These are phyloP conservation scores for Diarsia rubi DNA, from an alignment of 2,888 invertebrate species.

Conservation along the genomic window DNA sequence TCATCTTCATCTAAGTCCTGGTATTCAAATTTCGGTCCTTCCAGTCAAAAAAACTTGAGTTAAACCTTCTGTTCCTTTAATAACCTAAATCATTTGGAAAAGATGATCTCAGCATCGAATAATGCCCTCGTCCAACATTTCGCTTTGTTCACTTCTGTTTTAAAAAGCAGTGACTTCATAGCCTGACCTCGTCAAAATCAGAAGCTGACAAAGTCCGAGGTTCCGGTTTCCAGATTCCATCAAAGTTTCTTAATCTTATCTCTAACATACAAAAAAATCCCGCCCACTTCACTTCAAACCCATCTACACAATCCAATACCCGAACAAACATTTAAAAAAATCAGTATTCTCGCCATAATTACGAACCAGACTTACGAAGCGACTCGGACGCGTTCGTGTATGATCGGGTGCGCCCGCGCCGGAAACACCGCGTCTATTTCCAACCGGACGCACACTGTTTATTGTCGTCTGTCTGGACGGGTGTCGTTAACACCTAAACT, in stretches of 20 bases:
- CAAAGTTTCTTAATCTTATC: background rate
- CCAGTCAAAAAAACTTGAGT: background rate
- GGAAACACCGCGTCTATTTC: conserved; percentile 88
- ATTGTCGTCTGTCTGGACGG: conserved; percentile 84
- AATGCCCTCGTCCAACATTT: background rate
- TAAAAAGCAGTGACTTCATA: background rate
- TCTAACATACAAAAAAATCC: background rate
- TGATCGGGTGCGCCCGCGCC: conserved; percentile 73
- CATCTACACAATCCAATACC: background rate
- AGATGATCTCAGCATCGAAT: background rate
- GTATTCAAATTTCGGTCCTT: background rate
- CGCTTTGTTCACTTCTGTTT: background rate
- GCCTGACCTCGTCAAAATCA: background rate
- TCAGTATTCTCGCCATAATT: conserved; percentile 59
- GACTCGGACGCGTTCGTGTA: conserved; percentile 51
- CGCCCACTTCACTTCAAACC: background rate
- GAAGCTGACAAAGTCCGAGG: background rate
- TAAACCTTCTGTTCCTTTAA: background rate
- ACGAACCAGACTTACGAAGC: conserved; percentile 58
- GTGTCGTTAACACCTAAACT: conserved; percentile 86
- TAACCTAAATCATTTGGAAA: background rate
- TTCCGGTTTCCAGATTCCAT: background rate
- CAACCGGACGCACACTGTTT: conserved; percentile 88
- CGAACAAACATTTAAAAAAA: conserved; percentile 41
- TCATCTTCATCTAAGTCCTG: background rate